Base-by-base conservation (phyloP, 2,888 invertebrate species). In the Apodemia zela region DNA sequence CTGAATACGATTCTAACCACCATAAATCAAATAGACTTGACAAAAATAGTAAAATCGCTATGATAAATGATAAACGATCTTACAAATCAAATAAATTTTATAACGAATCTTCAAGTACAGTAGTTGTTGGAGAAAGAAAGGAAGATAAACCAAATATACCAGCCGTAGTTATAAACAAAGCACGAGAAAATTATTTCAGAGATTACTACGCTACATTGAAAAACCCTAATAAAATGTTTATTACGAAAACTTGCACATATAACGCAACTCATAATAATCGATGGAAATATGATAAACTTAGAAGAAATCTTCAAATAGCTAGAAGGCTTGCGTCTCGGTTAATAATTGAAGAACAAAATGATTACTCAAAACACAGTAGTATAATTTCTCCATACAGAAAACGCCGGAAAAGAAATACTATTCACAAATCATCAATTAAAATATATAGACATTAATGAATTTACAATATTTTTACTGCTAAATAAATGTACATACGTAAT, bases 181-280 rank as follows among this genome's bases (percentile, higher is more conserved):
- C 79, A 0, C 81, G 90, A 62, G 78, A 85, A 54, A 79, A 80
- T 64, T 90, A 89, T 68, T 90, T 90, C 66, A 76, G 72, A 47
- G 72, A 73, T 17, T 78, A 76, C 59, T 85, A 77, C 61, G 65
- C 77, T 1, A 78, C 74, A 0, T 67, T 75, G 61, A 77, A 72
- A 61, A 82, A 74, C 64, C 35, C 73, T 58, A 60, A 67, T 21
- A 59, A 7, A 25, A 61, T 61, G 18, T 15, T 54, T 21, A 33
- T 17, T 21, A 3, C 42, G 45, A 58, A 29, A 62, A 10, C n/a
- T 35, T 1, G n/a, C n/a, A 35, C 33, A 25, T 7, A 42, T 25
- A n/a, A 42, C 7, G 21, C 21, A 3, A 6, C 15, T 15, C 7
- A 7, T 45, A 13, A 17, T 15, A 25, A 45, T 60, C 13, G 7